Evolutionary conservation across 2,888 invertebrate species (phyloP), one percentile per base, ranked within the genome.

Genomic region (Rhagophthalmus giganteus): DNA sequence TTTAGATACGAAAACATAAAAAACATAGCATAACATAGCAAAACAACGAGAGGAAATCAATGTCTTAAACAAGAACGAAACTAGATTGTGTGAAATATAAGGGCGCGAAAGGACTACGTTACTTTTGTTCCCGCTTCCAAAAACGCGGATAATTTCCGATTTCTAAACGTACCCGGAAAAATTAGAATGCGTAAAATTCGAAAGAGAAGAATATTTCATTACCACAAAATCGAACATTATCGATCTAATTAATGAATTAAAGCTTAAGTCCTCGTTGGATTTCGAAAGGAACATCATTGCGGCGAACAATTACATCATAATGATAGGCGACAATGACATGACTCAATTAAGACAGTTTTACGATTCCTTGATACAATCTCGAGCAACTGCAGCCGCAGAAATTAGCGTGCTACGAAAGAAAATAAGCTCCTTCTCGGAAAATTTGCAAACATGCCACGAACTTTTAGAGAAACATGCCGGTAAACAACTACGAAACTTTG

Each of bases 401-500:
- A 82, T 85, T 1, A 68, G 80, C 25, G 79, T 80, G 31, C 78
- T 90, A 57, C 81, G 83, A 31, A 81, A 81, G 33, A 80, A 80
- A 40, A 72, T 92, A 0, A 67, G 79, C 0, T 76, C 78, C 14
- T 74, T 94, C 9, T 84, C 88, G 9, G 82, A 87, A 39, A 81
- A 86, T 9, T 77, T 81, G 16, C 76, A 81, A 3, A 80, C 84
- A 39, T 77, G 85, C 10, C 80, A 84, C 46, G 79, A 79, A 39
- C 88, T 88, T 70, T 71, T 85, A 15, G 78, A 82, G 55, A 79
- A 78, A 0, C 77, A 85, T 66, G 75, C 77, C 0, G 85, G 85
- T 2, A 81, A n/a, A 81, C 66, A 81, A 81, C 37, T 75, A 78
- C 0, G 68, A 72, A 1, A 79, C 82, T 1, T 76, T 85, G 48